Conservation (phyloP, 2,888 invertebrate species). For the Yponomeuta evonymella region DNA sequence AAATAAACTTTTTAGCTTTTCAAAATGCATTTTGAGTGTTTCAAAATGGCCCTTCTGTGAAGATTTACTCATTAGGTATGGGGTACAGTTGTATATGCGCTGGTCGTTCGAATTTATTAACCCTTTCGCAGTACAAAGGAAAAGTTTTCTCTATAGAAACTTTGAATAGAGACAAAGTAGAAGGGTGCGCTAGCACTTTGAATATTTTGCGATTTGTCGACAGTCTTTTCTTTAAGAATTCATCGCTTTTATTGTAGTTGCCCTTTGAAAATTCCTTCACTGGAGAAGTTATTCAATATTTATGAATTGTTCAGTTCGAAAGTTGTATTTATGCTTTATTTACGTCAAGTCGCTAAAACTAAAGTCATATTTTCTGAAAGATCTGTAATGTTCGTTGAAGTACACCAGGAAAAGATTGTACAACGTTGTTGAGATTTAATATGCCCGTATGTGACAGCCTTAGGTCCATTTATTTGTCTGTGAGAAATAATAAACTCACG, state of each 20-base stretch:
- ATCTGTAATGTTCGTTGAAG: too few species aligned
- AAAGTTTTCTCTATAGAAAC: slow-evolving; percentile 1
- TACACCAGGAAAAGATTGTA: too few species aligned
- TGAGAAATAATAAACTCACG: too few species aligned
- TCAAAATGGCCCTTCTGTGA: too few species aligned
- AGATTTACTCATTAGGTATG: background rate
- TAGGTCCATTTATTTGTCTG: too few species aligned
- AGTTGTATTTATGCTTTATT: background rate
- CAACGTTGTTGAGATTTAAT: too few species aligned
- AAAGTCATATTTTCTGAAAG: background rate
- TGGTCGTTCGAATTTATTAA: background rate
- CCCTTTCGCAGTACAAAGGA: slow-evolving; percentile 1
- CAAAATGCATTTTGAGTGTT: too few species aligned
- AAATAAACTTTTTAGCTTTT: too few species aligned
- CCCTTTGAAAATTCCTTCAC: background rate
- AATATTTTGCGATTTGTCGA: background rate
- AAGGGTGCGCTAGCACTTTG: background rate
- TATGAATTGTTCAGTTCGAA: background rate
- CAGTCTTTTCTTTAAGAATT: background rate
- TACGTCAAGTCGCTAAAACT: background rate
- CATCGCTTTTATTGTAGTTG: background rate
- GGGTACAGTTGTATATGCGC: background rate
- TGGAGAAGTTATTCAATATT: background rate
- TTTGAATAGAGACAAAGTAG: background rate
- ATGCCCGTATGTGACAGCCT: too few species aligned